Percentiles rank a stretch among this genome's conserved stretches.
Conservation (phyloP, 2,797 vertebrate species). For the Chloroceryle amazona region DNA sequence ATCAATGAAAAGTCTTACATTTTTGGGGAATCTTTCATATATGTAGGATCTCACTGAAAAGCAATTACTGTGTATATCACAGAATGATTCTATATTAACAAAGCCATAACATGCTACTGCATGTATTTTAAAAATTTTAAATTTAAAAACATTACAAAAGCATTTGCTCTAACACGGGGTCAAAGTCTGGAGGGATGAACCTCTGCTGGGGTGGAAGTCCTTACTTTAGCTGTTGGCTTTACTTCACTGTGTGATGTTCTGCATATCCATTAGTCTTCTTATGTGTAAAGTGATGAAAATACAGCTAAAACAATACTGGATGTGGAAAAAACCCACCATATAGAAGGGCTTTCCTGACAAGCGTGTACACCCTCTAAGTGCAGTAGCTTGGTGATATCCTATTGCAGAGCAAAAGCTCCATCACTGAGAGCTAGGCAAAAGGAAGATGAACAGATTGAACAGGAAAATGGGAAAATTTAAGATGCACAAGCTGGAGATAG, state of each 20-base stretch:
- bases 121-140: neutral
- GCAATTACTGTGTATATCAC: neutral
- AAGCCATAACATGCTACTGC: neutral
- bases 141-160: neutral
- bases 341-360: neutral
- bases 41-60: neutral
- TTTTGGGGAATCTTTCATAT: neutral
- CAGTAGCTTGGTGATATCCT: accelerated
- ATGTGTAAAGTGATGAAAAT: neutral
- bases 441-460: neutral
- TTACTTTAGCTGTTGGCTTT: neutral
- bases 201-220: neutral
- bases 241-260: neutral
- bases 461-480: neutral
- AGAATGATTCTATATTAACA: neutral
- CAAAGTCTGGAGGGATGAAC: neutral
- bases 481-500: neutral
- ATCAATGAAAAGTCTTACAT: neutral
- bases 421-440: neutral
- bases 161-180: neutral
- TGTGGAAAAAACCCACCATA: neutral
- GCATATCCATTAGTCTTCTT: neutral
- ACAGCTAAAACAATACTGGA: neutral
- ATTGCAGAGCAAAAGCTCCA: neutral
- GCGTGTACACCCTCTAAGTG: neutral